A percentile compares a stretch with the other conserved stretches of the same genome.
Conservation (phyloP, 2,113 vertebrate genomes). For the Trachemys scripta region DNA sequence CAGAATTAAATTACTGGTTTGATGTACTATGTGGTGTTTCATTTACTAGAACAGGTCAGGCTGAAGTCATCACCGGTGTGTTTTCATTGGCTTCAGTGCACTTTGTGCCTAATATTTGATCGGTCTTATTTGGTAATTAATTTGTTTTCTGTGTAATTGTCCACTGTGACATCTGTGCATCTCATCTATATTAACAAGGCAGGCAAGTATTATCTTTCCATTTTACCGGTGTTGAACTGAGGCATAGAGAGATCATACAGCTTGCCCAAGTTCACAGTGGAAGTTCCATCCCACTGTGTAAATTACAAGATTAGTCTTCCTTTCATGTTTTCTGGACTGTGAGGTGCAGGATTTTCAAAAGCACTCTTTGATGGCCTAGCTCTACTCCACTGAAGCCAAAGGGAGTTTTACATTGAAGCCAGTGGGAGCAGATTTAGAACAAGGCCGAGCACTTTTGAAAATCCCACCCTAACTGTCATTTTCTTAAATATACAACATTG, state of each 20-base stretch:
- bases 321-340: not conserved
- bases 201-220: not conserved
- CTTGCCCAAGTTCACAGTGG: not conserved
- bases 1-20: not conserved
- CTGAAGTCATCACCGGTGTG: not conserved
- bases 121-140: not conserved
- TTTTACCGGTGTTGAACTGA: not conserved
- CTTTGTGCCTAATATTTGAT: not conserved
- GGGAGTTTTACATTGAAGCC: not conserved
- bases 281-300: not conserved
- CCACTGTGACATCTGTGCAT: not conserved
- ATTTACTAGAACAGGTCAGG: not conserved
- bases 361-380: not conserved
- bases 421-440: not conserved
- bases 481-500: not conserved
- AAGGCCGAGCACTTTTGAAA: not conserved
- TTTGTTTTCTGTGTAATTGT: not conserved
- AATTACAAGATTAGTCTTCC: not conserved
- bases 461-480: not conserved
- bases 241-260: not conserved
- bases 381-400: not conserved
- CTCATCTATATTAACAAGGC: not conserved
- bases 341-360: not conserved
- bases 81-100: not conserved
- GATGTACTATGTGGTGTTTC: not conserved